Evolutionary conservation across 2,113 vertebrate genomes (phyloP), one percentile per base, ranked within the genome.

Genomic region (Lontra canadensis): DNA sequence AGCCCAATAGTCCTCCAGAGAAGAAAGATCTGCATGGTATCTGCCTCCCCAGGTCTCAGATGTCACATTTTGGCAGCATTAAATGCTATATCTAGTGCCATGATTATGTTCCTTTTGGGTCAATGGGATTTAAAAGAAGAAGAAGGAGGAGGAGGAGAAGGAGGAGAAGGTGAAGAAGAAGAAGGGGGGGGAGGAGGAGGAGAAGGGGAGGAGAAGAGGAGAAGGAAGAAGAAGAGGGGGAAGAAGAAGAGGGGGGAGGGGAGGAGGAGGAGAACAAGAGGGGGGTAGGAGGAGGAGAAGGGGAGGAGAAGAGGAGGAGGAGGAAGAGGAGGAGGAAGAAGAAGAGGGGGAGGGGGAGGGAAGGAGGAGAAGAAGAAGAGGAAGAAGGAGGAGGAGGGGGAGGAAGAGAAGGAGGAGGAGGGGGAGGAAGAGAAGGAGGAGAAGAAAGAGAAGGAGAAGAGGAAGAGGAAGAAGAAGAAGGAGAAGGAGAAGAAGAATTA

Each of bases 251-350:
- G 4, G 55, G 4, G 5, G 4, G 10, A 2, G 8, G 8, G 18
- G 20, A 57, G 17, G 18, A 1, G 20, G 7, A 0, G 7, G n/a
- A n/a, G n/a, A n/a, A 6, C 6, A 57, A 0, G 55, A 57, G 1
- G 55, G 20, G 5, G 18, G n/a, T n/a, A n/a, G n/a, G n/a, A n/a
- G n/a, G n/a, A n/a, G 18, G 13, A 3, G 4, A 25, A 2, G 8
- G 8, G 18, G 20, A 57, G 17, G 18, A 1, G 20, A 21, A 0
- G 7, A 23, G 7, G 7, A 23, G 1, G 20, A 18, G 18, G 1
- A 23, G 1, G 3, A 25, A 1, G 21, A 7, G 1, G 20, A 57
- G 2, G 57, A 8, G 0, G 21, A 23, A 2, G 20, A 8, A 20
- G 8, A 49, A 13, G 13, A 1, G 13, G 13, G 4, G 3, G 13